Conservation (phyloP, 2,797 vertebrate genomes). For the Oreochromis grahami region DNA sequence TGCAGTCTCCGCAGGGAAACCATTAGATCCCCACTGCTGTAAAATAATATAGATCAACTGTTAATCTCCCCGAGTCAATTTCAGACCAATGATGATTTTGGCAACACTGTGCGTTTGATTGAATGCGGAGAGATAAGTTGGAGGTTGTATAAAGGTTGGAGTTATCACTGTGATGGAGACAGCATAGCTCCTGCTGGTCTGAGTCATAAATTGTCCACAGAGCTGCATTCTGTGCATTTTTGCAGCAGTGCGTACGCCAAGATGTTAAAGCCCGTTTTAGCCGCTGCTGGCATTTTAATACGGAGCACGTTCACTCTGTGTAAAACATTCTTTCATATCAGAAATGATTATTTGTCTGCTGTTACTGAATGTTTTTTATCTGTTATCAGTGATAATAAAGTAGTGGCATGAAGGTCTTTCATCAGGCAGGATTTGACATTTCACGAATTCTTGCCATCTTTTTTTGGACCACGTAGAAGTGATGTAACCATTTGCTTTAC, state of each 20-base stretch:
- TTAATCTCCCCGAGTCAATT: constrained; percentile 15
- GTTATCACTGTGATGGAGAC: background rate
- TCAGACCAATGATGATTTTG: background rate
- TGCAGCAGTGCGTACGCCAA: background rate
- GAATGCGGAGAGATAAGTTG: constrained; percentile 3
- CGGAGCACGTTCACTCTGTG: background rate
- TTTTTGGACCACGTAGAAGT: background rate
- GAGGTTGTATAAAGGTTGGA: constrained; percentile 8
- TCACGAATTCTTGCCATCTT: background rate
- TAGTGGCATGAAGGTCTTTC: background rate
- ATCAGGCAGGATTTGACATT: background rate
- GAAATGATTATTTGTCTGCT: background rate
- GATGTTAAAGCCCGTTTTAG: background rate
- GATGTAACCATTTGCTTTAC: background rate
- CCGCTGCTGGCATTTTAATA: background rate
- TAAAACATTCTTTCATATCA: background rate
- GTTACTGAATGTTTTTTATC: background rate
- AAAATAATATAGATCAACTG: background rate
- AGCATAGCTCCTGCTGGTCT: background rate
- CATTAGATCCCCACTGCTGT: background rate
- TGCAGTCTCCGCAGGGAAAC: background rate
- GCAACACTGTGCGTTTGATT: background rate
- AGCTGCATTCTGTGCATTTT: constrained; percentile 18
- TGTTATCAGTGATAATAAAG: background rate
- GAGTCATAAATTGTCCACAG: background rate